These are phyloP conservation scores for Eufriesea mexicana DNA, from an alignment of 1,140 invertebrate genomes.

Conservation along the genomic window DNA sequence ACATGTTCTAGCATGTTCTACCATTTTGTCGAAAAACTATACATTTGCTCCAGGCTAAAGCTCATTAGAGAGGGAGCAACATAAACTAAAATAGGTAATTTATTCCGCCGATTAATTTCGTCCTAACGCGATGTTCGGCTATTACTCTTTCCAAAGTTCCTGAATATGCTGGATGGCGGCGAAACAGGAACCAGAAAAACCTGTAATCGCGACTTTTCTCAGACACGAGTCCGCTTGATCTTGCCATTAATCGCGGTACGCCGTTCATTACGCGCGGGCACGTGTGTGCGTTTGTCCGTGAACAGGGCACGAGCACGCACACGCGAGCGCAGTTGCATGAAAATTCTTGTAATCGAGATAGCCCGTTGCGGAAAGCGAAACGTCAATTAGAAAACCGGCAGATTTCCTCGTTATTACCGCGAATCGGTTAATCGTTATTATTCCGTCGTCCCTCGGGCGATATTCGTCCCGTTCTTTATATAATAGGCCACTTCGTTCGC, in stretches of 20 bases:
- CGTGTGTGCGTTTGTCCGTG: too few species aligned
- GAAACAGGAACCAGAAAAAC: constrained; percentile 30
- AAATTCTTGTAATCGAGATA: constrained; percentile 19
- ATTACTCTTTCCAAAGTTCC: not conserved
- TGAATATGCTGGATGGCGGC: not conserved
- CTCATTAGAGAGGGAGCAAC: not conserved
- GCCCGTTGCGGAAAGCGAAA: constrained; percentile 6
- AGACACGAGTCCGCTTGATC: constrained; percentile 1
- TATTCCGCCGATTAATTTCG: constrained; percentile 11
- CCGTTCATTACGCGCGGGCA: constrained; percentile 7
- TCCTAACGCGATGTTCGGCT: not conserved
- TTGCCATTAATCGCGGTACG: constrained; percentile 3
- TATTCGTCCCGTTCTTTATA: not conserved
- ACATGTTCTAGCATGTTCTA: too few species aligned
- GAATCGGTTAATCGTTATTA: not conserved
- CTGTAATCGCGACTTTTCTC: constrained; percentile 17
- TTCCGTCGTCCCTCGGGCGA: not conserved
- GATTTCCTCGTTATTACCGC: constrained; percentile 4
- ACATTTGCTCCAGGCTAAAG: too few species aligned
- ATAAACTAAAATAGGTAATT: constrained; percentile 14
- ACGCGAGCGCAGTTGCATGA: not conserved
- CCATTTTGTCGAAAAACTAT: too few species aligned
- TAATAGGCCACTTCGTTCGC: constrained; percentile 10
- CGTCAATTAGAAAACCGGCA: constrained; percentile 25
- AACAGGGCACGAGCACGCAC: not conserved